Conservation (phyloP, 1,140 invertebrate genomes). For the Mylabris phalerata region DNA sequence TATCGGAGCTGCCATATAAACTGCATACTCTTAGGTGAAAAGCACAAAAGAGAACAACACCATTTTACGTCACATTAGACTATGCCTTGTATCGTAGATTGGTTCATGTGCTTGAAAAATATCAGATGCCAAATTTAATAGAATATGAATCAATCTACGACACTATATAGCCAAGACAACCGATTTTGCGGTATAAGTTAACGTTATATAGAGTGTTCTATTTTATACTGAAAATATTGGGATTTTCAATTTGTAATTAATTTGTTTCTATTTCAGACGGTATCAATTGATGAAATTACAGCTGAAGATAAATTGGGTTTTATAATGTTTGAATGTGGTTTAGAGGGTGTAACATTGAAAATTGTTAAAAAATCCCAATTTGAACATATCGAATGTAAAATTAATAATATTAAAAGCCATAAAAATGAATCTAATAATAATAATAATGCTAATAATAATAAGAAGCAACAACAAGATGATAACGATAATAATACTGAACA, state of each 20-base stretch:
- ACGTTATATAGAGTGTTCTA: too few relatives aligned
- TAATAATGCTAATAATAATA: conserved; percentile 20
- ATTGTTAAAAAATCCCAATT: conserved; percentile 61
- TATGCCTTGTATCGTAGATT: neutral
- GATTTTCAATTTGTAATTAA: neutral
- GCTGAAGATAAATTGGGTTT: conserved; percentile 75
- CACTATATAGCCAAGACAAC: too few relatives aligned
- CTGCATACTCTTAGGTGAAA: too few relatives aligned
- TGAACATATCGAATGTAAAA: conserved; percentile 55
- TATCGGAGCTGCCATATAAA: too few relatives aligned
- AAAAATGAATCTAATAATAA: conserved; percentile 25
- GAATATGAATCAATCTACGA: too few relatives aligned
- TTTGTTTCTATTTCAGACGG: conserved; percentile 17
- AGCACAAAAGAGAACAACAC: too few relatives aligned
- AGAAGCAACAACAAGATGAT: neutral
- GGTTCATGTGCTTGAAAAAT: too few relatives aligned
- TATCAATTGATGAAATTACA: conserved; percentile 28
- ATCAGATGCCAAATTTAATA: neutral
- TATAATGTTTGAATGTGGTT: conserved; percentile 95
- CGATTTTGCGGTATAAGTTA: too few relatives aligned
- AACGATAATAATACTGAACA: neutral
- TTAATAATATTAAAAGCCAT: conserved; percentile 8
- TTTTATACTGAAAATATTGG: too few relatives aligned
- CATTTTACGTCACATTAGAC: too few relatives aligned
- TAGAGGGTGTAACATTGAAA: conserved; percentile 84